Evolutionary conservation across 2,888 invertebrate genomes (phyloP).

Genomic region (Chirona hameri): DNA sequence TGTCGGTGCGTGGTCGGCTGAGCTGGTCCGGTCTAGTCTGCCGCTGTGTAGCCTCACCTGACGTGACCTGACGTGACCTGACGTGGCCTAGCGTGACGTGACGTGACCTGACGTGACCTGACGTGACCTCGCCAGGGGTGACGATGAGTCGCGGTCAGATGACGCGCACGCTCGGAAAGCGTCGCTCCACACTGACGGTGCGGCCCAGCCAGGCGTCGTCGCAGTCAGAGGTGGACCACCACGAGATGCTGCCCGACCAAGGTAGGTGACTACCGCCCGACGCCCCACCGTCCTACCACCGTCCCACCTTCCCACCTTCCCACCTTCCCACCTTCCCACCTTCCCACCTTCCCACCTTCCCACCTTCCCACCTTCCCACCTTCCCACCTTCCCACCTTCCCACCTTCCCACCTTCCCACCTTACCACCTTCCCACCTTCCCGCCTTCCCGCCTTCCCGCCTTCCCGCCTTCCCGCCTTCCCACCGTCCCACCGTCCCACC

Average conservation of each 20-base stretch:
- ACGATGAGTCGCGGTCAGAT: constrained; percentile 24
- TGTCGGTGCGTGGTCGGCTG: background rate
- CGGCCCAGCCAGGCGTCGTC: background rate
- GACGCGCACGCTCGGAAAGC: background rate
- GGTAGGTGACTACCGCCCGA: background rate
- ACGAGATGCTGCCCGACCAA: background rate
- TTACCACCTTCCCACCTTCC: too few species aligned
- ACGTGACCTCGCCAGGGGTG: background rate
- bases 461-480: too few species aligned
- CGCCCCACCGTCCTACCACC: too few species aligned
- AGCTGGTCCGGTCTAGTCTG: background rate
- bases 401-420: too few species aligned
- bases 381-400: too few species aligned
- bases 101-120: background rate
- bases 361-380: too few species aligned
- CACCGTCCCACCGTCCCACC: too few species aligned
- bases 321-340: too few species aligned
- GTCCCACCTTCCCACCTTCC: too few species aligned
- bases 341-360: too few species aligned
- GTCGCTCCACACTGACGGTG: background rate
- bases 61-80: background rate
- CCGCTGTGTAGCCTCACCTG: background rate
- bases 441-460: too few species aligned
- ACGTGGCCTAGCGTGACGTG: background rate
- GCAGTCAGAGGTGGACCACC: background rate